A percentile compares a stretch with the other conserved stretches of the same genome.
Evolutionary conservation across 2,888 invertebrate genomes (phyloP).

Genomic region (Ischnus inquisitorius): DNA sequence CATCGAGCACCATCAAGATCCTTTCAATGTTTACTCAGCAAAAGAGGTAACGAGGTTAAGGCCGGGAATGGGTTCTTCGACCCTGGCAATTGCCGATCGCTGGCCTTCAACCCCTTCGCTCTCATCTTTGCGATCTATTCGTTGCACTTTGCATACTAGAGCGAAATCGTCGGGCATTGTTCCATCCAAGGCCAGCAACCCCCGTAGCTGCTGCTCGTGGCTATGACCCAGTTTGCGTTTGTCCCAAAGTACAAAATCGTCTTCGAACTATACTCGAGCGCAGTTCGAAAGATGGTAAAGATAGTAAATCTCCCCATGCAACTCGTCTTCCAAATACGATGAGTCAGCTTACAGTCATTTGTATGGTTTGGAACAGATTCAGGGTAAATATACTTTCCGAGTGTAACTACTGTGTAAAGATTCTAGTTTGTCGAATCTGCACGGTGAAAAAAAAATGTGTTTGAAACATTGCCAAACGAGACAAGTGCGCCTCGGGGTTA

Average conservation of each 20-base stretch:
- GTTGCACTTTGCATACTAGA: constrained; percentile 58
- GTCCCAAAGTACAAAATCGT: constrained; percentile 1
- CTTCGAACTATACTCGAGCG: not conserved
- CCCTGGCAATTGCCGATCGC: constrained; percentile 75
- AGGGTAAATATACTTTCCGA: constrained; percentile 4
- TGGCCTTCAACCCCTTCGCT: constrained; percentile 68
- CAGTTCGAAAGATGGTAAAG: not conserved
- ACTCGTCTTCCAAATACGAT: constrained; percentile 17
- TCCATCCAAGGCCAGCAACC: constrained; percentile 49
- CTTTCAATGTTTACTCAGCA: not conserved
- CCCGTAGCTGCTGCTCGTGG: constrained; percentile 26
- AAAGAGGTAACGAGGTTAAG: constrained; percentile 76
- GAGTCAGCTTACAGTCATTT: constrained; percentile 44
- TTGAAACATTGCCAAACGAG: constrained; percentile 25
- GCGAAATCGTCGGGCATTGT: constrained; percentile 57
- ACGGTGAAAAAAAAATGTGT: not conserved
- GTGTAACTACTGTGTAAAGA: constrained; percentile 27
- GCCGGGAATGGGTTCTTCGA: constrained; percentile 72
- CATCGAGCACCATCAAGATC: not conserved
- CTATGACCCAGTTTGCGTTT: constrained; percentile 64
- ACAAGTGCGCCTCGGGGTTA: constrained; percentile 50
- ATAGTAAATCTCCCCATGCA: not conserved
- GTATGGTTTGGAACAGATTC: constrained; percentile 1
- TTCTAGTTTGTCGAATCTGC: constrained; percentile 7
- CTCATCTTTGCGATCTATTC: constrained; percentile 44